Evolutionary conservation across 2,888 invertebrate species (phyloP).

Genomic region (Geophilus truncorum): DNA sequence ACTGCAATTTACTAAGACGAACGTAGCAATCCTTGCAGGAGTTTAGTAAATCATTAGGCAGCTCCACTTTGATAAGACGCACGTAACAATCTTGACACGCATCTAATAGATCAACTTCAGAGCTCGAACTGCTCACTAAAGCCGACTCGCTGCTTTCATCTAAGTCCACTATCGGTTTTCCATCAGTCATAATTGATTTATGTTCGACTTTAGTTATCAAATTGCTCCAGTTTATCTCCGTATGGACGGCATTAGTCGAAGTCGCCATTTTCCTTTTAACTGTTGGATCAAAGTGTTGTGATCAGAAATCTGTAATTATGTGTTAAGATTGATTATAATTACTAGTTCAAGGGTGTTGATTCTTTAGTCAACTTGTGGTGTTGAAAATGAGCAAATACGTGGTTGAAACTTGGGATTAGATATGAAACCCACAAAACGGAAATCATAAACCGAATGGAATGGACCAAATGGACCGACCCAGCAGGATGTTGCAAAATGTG

Average conservation of each 20-base stretch:
- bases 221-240: not conserved
- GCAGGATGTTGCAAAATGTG: too few species aligned
- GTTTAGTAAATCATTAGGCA: not conserved
- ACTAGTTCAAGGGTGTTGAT: too few species aligned
- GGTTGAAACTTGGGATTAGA: too few species aligned
- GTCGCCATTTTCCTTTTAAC: not conserved
- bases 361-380: too few species aligned
- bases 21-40: constrained; percentile 14
- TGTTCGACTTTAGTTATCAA: not conserved
- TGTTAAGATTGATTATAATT: too few species aligned
- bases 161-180: not conserved
- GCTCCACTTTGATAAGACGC: not conserved
- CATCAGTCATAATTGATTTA: not conserved
- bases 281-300: too few species aligned
- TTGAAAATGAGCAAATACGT: too few species aligned
- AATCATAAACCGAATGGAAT: too few species aligned
- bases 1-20: not conserved
- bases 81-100: not conserved
- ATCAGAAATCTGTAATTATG: too few species aligned
- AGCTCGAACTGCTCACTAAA: not conserved
- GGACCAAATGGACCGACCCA: too few species aligned
- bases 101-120: not conserved
- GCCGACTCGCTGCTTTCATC: not conserved
- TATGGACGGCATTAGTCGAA: not conserved
- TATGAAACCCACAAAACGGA: too few species aligned